phyloP scores from a whole-genome alignment of 2,888 invertebrate genomes.

The Strigamia maritima region DNA sequence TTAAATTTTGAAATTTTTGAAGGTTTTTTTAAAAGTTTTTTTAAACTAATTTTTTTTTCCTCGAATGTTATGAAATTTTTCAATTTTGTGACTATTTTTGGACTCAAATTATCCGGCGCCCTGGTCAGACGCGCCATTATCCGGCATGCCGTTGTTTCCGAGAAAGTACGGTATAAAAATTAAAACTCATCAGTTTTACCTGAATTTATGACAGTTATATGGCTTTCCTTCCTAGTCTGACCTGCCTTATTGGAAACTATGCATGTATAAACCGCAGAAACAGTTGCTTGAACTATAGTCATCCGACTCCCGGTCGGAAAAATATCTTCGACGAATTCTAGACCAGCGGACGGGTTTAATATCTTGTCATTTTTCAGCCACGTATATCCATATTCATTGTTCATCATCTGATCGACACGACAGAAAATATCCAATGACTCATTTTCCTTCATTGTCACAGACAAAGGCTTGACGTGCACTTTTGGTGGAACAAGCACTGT shows the following conservation, averaged over 20 bases:
- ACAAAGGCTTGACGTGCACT: constrained; percentile 40
- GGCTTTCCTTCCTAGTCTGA: constrained; percentile 42
- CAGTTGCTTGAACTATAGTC: constrained; percentile 41
- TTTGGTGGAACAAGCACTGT: constrained; percentile 5
- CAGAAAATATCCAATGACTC: neutral
- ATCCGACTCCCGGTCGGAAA: constrained; percentile 44
- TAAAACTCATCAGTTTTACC: too few relatives aligned
- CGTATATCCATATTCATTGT: constrained; percentile 42
- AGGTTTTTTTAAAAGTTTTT: too few relatives aligned
- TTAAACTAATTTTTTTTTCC: too few relatives aligned
- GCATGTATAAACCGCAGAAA: constrained; percentile 44
- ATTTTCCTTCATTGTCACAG: neutral
- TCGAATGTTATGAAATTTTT: too few relatives aligned
- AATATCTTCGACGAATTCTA: constrained; percentile 44
- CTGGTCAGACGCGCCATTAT: too few relatives aligned
- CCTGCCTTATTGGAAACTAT: constrained; percentile 44
- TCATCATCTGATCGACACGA: constrained; percentile 19
- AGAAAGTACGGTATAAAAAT: too few relatives aligned
- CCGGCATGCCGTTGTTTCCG: too few relatives aligned
- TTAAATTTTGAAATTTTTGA: too few relatives aligned
- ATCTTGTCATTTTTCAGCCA: constrained; percentile 45
- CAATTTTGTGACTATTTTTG: too few relatives aligned
- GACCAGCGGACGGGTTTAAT: constrained; percentile 42
- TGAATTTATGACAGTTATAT: constrained; percentile 43
- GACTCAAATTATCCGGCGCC: too few relatives aligned